Conservation (phyloP, 2,888 invertebrate species). For the Oxyscelio sp. region DNA sequence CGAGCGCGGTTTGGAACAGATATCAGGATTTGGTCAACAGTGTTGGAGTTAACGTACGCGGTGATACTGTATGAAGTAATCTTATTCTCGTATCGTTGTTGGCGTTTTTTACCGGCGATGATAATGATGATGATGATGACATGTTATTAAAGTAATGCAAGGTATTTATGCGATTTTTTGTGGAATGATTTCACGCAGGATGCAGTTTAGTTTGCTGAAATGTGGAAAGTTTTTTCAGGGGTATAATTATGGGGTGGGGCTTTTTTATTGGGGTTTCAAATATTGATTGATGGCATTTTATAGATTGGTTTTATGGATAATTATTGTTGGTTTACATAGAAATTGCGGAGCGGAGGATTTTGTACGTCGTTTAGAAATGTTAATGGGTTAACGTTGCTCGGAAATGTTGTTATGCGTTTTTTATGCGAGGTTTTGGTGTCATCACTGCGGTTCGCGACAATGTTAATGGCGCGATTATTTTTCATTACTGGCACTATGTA, state of each 20-base stretch:
- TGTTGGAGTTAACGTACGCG: slow-evolving; percentile 31
- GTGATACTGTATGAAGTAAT: slow-evolving; percentile 47
- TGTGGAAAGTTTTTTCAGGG: slow-evolving; percentile 33
- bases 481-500: too few species aligned
- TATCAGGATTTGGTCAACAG: slow-evolving; percentile 31
- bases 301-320: slow-evolving; percentile 19
- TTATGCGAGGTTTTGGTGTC: too few species aligned
- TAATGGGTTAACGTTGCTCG: neutral
- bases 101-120: slow-evolving; percentile 30
- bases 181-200: slow-evolving; percentile 54
- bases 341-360: slow-evolving; percentile 1
- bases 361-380: neutral
- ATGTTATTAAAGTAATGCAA: slow-evolving; percentile 54
- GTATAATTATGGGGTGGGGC: slow-evolving; percentile 36
- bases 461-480: too few species aligned
- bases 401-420: neutral
- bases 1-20: slow-evolving; percentile 26
- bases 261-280: slow-evolving; percentile 40
- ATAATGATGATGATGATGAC: slow-evolving; percentile 55
- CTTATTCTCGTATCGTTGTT: slow-evolving; percentile 32
- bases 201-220: slow-evolving; percentile 59
- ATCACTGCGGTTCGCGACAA: too few species aligned
- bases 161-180: slow-evolving; percentile 59
- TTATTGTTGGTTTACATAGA: slow-evolving; percentile 30
- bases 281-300: slow-evolving; percentile 49